These are phyloP conservation scores for Pachypanchax playfairii DNA, from an alignment of 2,113 vertebrate species.

Conservation along the genomic window DNA sequence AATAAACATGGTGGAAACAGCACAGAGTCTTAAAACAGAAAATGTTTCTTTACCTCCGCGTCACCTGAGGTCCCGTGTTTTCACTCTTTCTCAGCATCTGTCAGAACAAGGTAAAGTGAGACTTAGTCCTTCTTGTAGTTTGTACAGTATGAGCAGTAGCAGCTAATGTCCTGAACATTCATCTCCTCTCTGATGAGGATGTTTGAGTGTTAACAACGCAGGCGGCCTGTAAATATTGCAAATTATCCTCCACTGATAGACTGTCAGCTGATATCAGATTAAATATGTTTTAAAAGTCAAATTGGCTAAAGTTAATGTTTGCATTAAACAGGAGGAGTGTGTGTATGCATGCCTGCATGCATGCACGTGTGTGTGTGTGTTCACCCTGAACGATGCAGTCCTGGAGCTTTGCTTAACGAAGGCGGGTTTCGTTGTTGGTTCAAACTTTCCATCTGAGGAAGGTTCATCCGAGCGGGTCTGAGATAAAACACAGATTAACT, in stretches of 20 bases:
- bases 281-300: constrained; percentile 53
- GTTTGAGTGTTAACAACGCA: constrained; percentile 35
- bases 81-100: constrained; percentile 78
- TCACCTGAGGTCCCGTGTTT: constrained; percentile 66
- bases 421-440: constrained; percentile 74
- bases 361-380: constrained; percentile 23
- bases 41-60: constrained; percentile 68
- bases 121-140: background rate
- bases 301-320: constrained; percentile 28
- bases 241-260: constrained; percentile 41
- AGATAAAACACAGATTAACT: background rate
- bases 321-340: constrained; percentile 4
- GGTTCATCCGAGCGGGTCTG: constrained; percentile 54
- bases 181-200: background rate
- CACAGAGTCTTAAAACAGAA: background rate
- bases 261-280: constrained; percentile 22
- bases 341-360: constrained; percentile 8
- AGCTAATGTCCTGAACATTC: background rate
- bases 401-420: constrained; percentile 84
- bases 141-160: constrained; percentile 8
- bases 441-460: constrained; percentile 35
- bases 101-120: background rate
- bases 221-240: constrained; percentile 45
- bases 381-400: constrained; percentile 91
- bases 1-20: background rate